phyloP scores from a whole-genome alignment of 1,140 invertebrate genomes.

The Drosophila auraria region DNA sequence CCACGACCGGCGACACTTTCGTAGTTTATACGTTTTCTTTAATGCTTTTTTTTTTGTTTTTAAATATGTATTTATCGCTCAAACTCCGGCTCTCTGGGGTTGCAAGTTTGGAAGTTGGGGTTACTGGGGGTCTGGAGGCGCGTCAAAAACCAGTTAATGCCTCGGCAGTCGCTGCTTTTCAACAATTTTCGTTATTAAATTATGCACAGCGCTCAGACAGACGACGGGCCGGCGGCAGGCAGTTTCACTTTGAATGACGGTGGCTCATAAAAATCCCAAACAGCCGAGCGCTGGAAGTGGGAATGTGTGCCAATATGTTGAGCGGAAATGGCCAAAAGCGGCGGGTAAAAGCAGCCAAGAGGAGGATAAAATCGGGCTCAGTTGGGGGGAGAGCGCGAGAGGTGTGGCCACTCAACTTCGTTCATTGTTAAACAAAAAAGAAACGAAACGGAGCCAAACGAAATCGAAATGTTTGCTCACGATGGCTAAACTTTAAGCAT shows the following conservation, averaged over 20 bases:
- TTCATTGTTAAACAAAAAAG: conserved; percentile 48
- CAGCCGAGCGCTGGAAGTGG: conserved; percentile 56
- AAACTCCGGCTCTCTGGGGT: conserved; percentile 24
- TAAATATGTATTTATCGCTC: conserved; percentile 45
- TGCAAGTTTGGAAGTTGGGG: conserved; percentile 10
- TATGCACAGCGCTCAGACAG: conserved; percentile 40
- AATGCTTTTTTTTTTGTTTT: conserved; percentile 13
- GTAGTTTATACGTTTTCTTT: conserved; percentile 41
- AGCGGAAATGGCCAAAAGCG: conserved; percentile 76
- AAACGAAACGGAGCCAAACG: conserved; percentile 57
- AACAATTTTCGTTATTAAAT: conserved; percentile 61
- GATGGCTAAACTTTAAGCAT: conserved; percentile 20
- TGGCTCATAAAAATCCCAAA: conserved; percentile 49
- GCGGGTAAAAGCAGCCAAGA: conserved; percentile 34
- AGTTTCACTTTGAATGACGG: conserved; percentile 54
- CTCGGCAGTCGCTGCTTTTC: conserved; percentile 35
- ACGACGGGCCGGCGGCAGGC: conserved; percentile 22
- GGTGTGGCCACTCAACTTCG: conserved; percentile 59
- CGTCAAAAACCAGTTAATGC: conserved; percentile 61
- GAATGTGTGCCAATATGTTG: conserved; percentile 79
- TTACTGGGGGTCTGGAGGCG: conserved; percentile 17
- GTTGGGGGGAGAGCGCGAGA: conserved; percentile 8
- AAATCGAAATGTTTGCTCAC: conserved; percentile 68
- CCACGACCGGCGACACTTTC: conserved; percentile 51
- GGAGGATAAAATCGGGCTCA: conserved; percentile 34